phyloP scores from a whole-genome alignment of 2,113 vertebrate genomes.

The Emydura subglobosa region DNA sequence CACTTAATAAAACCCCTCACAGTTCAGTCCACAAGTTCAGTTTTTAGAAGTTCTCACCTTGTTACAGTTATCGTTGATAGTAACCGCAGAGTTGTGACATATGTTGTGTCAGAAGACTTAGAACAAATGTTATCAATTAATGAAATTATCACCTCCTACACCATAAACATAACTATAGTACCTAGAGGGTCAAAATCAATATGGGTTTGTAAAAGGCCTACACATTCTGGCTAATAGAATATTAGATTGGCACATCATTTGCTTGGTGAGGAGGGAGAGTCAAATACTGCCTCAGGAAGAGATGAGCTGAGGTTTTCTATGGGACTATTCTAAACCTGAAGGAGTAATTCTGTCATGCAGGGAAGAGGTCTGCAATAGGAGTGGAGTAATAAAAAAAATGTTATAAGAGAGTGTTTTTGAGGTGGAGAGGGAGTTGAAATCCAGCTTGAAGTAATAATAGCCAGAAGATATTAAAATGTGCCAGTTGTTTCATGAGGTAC shows the following conservation, averaged over 20 bases:
- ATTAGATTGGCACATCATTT: background rate
- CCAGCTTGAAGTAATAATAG: background rate
- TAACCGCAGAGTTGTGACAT: background rate
- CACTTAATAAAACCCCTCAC: background rate
- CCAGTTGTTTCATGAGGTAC: background rate
- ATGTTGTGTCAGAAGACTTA: background rate
- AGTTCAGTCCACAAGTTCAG: background rate
- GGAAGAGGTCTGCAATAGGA: background rate
- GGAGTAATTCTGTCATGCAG: background rate
- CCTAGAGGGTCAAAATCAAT: background rate
- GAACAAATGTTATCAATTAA: background rate
- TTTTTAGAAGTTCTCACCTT: background rate
- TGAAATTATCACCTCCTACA: background rate
- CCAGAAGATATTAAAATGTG: background rate
- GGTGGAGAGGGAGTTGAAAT: background rate
- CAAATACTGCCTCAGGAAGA: background rate
- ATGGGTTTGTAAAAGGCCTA: background rate
- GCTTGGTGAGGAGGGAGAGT: background rate
- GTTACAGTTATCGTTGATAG: background rate
- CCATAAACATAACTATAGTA: background rate
- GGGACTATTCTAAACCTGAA: background rate
- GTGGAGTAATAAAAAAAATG: background rate
- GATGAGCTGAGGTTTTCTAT: background rate
- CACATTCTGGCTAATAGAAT: fast-evolving
- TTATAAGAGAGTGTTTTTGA: background rate